phyloP scores from a whole-genome alignment of 2,888 invertebrate genomes.

The Pristionchus exspectatus region DNA sequence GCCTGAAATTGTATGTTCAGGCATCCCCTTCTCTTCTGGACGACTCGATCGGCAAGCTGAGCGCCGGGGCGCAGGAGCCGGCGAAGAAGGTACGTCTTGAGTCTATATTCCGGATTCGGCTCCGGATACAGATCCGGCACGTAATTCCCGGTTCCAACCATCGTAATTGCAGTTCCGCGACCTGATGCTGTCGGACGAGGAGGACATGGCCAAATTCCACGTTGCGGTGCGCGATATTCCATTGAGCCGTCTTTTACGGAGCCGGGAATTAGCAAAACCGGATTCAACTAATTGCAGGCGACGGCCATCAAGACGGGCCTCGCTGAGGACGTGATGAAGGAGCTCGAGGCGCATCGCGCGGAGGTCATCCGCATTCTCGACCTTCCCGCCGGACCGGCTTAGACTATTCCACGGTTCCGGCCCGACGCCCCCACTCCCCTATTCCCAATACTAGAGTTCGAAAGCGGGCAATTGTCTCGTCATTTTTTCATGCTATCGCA shows the following conservation, averaged over 20 bases:
- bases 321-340: not conserved
- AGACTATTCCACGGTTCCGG: not conserved
- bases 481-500: too few species aligned
- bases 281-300: not conserved
- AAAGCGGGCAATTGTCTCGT: too few species aligned
- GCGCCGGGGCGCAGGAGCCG: conserved; percentile 23
- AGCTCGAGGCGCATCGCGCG: not conserved
- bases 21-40: not conserved
- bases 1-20: not conserved
- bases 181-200: conserved; percentile 45
- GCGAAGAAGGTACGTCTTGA: conserved; percentile 26
- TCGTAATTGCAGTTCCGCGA: conserved; percentile 13
- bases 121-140: not conserved
- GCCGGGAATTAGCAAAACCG: not conserved
- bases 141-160: not conserved
- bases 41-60: conserved; percentile 1
- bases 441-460: not conserved
- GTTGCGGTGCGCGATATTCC: not conserved
- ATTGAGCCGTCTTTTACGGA: not conserved
- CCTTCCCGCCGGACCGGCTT: not conserved
- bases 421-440: not conserved
- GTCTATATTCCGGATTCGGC: not conserved
- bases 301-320: not conserved
- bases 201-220: conserved; percentile 25
- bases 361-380: not conserved